Base-by-base conservation (phyloP, 2,888 invertebrate species). In the Choreutis nemorana region DNA sequence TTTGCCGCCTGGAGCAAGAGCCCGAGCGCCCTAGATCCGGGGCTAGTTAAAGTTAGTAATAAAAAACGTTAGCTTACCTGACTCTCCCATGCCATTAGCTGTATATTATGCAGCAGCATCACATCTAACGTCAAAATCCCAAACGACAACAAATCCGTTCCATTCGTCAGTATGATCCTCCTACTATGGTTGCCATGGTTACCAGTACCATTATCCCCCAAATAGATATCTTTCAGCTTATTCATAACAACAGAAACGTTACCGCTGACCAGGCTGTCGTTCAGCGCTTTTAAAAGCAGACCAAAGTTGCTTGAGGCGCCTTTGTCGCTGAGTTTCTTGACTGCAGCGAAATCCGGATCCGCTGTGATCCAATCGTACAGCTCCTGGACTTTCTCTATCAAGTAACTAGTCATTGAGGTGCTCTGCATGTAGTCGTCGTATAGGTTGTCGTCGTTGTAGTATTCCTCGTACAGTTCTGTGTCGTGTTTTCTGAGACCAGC, bases 41-140 rank as follows among this genome's bases (percentile, higher is more conserved):
- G n/a, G n/a, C n/a, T n/a, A n/a, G n/a, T n/a, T n/a, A n/a, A n/a
- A n/a, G n/a, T n/a, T n/a, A n/a, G n/a, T n/a, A n/a, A n/a, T n/a
- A n/a, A n/a, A n/a, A n/a, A n/a, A n/a, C n/a, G n/a, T n/a, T n/a
- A n/a, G 31, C 45, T 26, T 26, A 73, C 73, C 64, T 81, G 80
- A 44, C 67, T 81, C 40, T 80, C 81, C 78, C 82, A 81, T 0
- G 81, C 81, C 67, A 82, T 79, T 12, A 80, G 44, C 42, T 82
- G 82, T 21, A 83, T 80, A 45, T 82, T 82, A 48, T 81, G 81
- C 2, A 84, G 39, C 29, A 84, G 41, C 63, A 84, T 79, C 0
- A 84, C 70, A 44, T 83, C 84, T 28, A 84, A 41, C 0, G 83
- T 81, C 38, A 84, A 39, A 21, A 84, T 78, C 0, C 82, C 83